Evolutionary conservation across 2,888 invertebrate genomes (phyloP), one percentile per base, ranked within the genome.

Genomic region (Melipona bicolor): DNA sequence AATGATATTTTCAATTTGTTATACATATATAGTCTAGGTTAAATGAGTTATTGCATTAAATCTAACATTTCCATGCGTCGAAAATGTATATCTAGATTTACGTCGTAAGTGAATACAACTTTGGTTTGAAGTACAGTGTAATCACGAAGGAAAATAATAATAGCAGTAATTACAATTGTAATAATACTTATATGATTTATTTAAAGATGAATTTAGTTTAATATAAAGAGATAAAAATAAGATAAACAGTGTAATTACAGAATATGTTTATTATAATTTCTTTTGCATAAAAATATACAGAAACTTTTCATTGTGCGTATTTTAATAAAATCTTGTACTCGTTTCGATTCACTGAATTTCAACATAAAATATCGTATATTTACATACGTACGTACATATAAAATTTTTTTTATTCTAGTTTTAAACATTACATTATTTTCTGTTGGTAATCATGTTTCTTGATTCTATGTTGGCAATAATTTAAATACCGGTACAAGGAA

Each of bases 1-100:
- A 52, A 72, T 50, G 13, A 21, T 77, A 65, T 73, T n/a, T 67
- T 69, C 52, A 59, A 64, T 79, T 73, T 77, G 77, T 83, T 83
- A 80, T 11, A 59, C 49, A 36, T n/a, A 59, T 54, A 49, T n/a
- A 15, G 59, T 69, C 68, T 83, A 74, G 64, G 77, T 77, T 83
- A 83, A 73, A 81, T 21, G 11, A 69, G 72, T 61, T 75, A 76
- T 59, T 56, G 72, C 32, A 50, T 64, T 56, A 69, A 52, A 69
- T 21, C n/a, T 15, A 72, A 80, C 72, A 76, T 83, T 79, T 76
- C 70, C 71, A 76, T 56, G n/a, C 69, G 72, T 32, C 21, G 24
- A 75, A 68, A n/a, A 43, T 76, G 32, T 79, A 83, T 50, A 83
- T 50, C 73, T 82, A 74, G 32, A 54, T 82, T 70, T 77, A 80